Evolutionary conservation across 2,888 invertebrate genomes (phyloP).

Genomic region (Stenotaenia linearis): DNA sequence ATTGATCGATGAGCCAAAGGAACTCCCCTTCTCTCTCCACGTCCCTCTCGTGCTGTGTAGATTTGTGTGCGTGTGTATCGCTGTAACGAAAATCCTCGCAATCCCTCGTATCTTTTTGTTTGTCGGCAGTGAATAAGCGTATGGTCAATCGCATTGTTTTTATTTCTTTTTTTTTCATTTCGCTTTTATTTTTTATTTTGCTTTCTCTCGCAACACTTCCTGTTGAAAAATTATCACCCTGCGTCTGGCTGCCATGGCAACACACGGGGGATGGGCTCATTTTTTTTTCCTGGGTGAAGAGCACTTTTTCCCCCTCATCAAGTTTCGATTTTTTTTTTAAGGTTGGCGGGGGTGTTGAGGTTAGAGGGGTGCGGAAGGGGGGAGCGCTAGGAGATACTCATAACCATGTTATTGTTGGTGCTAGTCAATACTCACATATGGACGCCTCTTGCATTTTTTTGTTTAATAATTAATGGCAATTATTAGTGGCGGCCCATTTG

Average conservation of each 20-base stretch:
- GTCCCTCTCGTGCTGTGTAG: background rate
- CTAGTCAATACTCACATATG: conserved; percentile 16
- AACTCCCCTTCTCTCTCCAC: background rate
- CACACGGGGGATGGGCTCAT: conserved; percentile 12
- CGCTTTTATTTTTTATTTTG: background rate
- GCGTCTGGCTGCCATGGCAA: conserved; percentile 19
- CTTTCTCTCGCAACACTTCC: conserved; percentile 22
- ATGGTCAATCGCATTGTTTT: background rate
- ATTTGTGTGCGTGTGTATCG: background rate
- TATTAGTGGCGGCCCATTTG: background rate
- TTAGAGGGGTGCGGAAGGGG: background rate
- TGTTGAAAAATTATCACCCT: conserved; percentile 28
- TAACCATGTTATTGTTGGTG: conserved; percentile 26
- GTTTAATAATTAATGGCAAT: conserved; percentile 26
- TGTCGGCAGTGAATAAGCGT: background rate
- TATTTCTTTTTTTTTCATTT: background rate
- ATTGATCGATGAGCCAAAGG: background rate
- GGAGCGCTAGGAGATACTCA: background rate
- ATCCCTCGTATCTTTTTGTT: background rate
- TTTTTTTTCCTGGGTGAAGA: conserved; percentile 30
- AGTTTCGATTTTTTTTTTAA: background rate
- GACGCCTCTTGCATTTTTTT: background rate
- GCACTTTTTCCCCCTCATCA: conserved; percentile 13
- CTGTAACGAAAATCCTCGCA: background rate
- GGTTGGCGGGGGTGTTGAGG: background rate